Evolutionary conservation across 2,888 invertebrate genomes (phyloP), one percentile per base, ranked within the genome.

Genomic region (Dendrolimus houi): DNA sequence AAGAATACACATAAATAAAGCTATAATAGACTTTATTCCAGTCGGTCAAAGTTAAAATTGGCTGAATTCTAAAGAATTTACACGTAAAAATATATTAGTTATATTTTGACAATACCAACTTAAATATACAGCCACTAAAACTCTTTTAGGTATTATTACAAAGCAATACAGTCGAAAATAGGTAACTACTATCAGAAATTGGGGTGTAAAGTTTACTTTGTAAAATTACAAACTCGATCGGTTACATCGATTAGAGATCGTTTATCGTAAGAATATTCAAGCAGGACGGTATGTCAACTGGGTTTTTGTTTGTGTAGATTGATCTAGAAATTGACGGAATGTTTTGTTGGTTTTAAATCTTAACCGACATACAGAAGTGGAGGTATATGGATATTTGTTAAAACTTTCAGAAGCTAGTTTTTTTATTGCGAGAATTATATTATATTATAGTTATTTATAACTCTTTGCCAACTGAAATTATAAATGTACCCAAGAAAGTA

Each of bases 211-310:
- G 12, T 47, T 47, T 10, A 10, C 47, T 47, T 47, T 47, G 47
- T 47, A 47, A 47, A 47, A 47, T 47, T 47, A 9, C 47, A 12
- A 47, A 47, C 8, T 47, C 70, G 85, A 85, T 85, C 79, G 79
- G 76, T 71, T 61, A 57, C 68, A 75, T 77, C 77, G 87, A 86
- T 86, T 86, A 82, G 73, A 85, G 87, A 86, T 87, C 79, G 66
- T 77, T 81, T 85, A 86, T 86, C 86, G 72, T 67, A 63, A 68
- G 77, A 79, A 77, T 79, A 81, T 83, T 78, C 81, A 65, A 72
- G 47, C 47, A 79, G 77, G 75, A 74, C 79, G 85, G 75, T 73
- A 75, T 75, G 75, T 75, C 74, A 75, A 70, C 69, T 64, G 62
- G 62, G 64, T 67, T 65, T 64, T 62, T 69, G 70, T 69, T 73